phyloP scores from a whole-genome alignment of 2,797 vertebrate species.

The Chelonia mydas region DNA sequence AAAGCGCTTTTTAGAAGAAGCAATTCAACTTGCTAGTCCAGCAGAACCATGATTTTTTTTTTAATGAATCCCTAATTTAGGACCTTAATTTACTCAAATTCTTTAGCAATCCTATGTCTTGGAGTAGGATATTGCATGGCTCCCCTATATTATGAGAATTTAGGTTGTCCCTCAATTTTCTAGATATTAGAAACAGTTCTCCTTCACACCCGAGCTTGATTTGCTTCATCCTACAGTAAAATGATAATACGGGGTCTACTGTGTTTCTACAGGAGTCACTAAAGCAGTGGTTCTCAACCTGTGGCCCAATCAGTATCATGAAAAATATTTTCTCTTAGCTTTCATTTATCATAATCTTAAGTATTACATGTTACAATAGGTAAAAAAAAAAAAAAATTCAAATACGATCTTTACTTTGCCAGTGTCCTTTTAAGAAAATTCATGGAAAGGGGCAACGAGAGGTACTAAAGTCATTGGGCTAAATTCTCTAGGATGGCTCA shows the following conservation, averaged over 20 bases:
- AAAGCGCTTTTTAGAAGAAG: neutral
- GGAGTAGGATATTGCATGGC: neutral
- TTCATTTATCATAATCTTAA: neutral
- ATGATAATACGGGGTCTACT: neutral
- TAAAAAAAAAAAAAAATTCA: neutral
- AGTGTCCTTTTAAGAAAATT: neutral
- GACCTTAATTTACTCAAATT: neutral
- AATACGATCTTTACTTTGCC: neutral
- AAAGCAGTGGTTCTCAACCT: neutral
- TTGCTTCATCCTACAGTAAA: conserved; percentile 2
- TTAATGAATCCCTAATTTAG: neutral
- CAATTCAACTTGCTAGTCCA: neutral
- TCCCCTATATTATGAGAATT: neutral
- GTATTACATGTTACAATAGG: neutral
- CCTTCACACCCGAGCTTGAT: neutral
- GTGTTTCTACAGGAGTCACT: neutral
- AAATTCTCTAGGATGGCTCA: neutral
- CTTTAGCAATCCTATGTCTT: neutral
- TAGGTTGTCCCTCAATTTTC: neutral
- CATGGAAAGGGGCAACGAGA: neutral
- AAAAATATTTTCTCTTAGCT: neutral
- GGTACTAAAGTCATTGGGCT: neutral
- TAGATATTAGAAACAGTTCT: neutral
- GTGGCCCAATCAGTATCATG: neutral
- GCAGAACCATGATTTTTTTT: neutral